These are phyloP conservation scores for Ptychoptera contaminata DNA, from an alignment of 2,888 invertebrate species.

Conservation along the genomic window DNA sequence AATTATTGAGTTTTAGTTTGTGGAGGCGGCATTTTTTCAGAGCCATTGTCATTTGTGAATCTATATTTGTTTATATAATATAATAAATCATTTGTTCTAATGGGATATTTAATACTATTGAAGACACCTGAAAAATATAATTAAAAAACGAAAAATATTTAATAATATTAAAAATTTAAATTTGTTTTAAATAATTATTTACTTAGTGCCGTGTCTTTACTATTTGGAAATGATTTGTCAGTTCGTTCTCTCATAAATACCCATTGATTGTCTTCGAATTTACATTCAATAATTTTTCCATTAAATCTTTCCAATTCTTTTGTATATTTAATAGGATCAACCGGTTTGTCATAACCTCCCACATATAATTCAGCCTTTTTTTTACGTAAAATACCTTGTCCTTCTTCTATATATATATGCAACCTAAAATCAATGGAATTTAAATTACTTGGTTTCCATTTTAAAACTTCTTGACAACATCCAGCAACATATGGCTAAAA, in stretches of 20 bases:
- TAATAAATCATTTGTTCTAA: too few relatives aligned
- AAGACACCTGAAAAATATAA: too few relatives aligned
- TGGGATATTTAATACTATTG: too few relatives aligned
- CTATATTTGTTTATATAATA: too few relatives aligned
- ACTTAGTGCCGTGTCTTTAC: conserved; percentile 68
- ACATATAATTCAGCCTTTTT: conserved; percentile 71
- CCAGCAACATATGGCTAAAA: conserved; percentile 70
- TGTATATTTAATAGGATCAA: conserved; percentile 58
- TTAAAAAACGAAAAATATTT: conserved; percentile 21
- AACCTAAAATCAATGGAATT: conserved; percentile 95
- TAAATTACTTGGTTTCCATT: conserved; percentile 91
- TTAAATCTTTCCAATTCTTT: conserved; percentile 64
- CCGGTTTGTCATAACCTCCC: conserved; percentile 50
- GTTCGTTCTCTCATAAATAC: conserved; percentile 87
- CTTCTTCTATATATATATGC: conserved; percentile 56
- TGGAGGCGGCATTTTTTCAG: too few relatives aligned
- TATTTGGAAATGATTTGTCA: conserved; percentile 94
- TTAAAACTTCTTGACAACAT: conserved; percentile 67
- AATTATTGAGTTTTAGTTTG: too few relatives aligned
- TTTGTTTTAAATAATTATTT: conserved; percentile 13
- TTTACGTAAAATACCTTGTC: conserved; percentile 56
- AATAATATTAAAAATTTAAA: background rate
- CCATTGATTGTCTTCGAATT: conserved; percentile 68
- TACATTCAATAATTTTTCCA: conserved; percentile 94
- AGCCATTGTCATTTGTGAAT: too few relatives aligned